phyloP scores from a whole-genome alignment of 2,797 vertebrate genomes.

The Potorous gilbertii region DNA sequence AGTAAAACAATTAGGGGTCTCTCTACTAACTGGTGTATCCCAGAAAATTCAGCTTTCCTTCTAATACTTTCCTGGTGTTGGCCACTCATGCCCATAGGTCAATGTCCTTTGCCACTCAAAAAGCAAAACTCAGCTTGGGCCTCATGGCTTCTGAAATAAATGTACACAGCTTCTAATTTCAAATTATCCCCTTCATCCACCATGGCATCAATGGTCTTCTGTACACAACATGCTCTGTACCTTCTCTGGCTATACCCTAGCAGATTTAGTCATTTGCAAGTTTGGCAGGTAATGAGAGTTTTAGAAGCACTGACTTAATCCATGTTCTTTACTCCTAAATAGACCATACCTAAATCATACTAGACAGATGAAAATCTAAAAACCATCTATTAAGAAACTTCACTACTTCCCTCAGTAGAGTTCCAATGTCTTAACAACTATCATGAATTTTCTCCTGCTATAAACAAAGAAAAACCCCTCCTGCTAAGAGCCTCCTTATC shows the following conservation, averaged over 20 bases:
- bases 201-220: background rate
- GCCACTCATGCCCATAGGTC: accelerated
- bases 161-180: background rate
- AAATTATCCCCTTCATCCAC: background rate
- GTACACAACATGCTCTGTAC: background rate
- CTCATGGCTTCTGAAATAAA: background rate
- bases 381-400: background rate
- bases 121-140: background rate
- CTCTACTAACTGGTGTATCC: background rate
- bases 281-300: background rate
- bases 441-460: constrained; percentile 9
- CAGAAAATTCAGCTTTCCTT: background rate
- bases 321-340: constrained; percentile 14
- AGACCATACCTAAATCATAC: constrained; percentile 38
- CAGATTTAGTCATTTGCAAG: background rate
- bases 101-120: background rate
- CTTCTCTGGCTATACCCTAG: background rate
- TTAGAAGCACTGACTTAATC: constrained; percentile 8
- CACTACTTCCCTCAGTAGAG: constrained; percentile 6
- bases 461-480: constrained; percentile 9
- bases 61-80: background rate
- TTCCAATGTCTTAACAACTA: constrained; percentile 19
- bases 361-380: constrained; percentile 37
- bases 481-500: background rate
- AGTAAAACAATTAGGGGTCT: background rate